These are phyloP conservation scores for Gymnothorax javanicus DNA, from an alignment of 2,797 vertebrate genomes.

Conservation along the genomic window DNA sequence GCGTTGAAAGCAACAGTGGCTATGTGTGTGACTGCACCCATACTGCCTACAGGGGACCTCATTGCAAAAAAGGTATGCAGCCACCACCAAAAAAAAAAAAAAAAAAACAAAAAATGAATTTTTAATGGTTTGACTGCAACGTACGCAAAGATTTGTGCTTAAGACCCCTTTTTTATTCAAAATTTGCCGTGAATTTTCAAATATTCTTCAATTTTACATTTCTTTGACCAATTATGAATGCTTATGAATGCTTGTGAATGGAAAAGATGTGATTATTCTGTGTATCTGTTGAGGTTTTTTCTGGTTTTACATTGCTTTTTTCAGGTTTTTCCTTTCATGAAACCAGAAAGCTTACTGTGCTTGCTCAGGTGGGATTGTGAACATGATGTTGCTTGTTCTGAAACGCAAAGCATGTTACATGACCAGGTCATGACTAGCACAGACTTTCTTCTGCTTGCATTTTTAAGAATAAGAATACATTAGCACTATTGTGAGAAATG, in stretches of 20 bases:
- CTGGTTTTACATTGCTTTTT: neutral
- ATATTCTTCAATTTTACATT: no score
- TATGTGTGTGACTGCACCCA: constrained; percentile 90
- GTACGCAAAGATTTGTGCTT: neutral
- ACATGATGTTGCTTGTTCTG: neutral
- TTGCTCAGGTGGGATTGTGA: neutral
- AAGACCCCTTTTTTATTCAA: neutral
- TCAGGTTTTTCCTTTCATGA: neutral
- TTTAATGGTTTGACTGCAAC: neutral
- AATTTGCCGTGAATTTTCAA: neutral
- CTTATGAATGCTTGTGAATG: neutral
- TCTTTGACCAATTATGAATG: neutral
- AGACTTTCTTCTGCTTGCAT: constrained; percentile 31
- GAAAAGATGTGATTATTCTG: neutral
- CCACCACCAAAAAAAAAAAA: neutral
- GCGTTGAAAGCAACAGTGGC: constrained; percentile 90
- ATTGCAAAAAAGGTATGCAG: constrained; percentile 89
- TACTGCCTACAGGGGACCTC: constrained; percentile 88
- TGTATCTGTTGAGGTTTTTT: neutral
- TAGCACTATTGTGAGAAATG: constrained; percentile 18
- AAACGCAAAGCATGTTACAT: neutral
- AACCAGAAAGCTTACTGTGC: neutral
- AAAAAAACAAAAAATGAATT: no score
- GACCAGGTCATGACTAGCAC: constrained; percentile 27
- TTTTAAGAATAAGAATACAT: neutral